phyloP scores from a whole-genome alignment of 1,140 invertebrate species.

The Tigriopus japonicus region DNA sequence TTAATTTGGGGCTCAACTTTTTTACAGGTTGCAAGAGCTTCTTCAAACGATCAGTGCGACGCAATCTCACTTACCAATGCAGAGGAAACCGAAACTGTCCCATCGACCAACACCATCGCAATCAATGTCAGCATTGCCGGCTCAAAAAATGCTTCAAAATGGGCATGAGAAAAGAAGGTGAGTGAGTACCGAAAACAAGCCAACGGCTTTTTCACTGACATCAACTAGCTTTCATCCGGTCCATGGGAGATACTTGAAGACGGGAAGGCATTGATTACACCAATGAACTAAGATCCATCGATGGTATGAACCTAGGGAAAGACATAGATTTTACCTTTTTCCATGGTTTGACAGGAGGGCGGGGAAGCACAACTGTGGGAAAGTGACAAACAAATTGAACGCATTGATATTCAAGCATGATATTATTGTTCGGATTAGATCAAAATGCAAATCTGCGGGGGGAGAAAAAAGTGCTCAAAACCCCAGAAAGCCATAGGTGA shows the following conservation, averaged over 20 bases:
- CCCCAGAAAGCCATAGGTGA: too few relatives aligned
- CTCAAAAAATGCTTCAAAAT: constrained; percentile 98
- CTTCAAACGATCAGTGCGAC: constrained; percentile 90
- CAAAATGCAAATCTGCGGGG: too few relatives aligned
- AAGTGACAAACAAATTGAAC: too few relatives aligned
- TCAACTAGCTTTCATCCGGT: background rate
- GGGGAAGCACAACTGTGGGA: too few relatives aligned
- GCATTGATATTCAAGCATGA: too few relatives aligned
- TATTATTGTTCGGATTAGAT: too few relatives aligned
- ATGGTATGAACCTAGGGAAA: background rate
- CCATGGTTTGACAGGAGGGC: background rate
- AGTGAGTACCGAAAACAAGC: constrained; percentile 25
- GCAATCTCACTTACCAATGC: constrained; percentile 94
- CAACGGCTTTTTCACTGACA: too few relatives aligned
- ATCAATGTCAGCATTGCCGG: constrained; percentile 96
- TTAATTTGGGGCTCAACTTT: constrained; percentile 5
- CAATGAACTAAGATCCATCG: background rate
- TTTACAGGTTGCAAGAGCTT: constrained; percentile 82
- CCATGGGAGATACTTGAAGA: background rate
- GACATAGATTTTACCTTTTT: background rate
- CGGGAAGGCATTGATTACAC: background rate
- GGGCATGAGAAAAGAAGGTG: constrained; percentile 99
- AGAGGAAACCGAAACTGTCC: constrained; percentile 89
- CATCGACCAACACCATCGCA: constrained; percentile 96
- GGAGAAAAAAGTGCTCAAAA: too few relatives aligned